These are phyloP conservation scores for Andrena praecox DNA, from an alignment of 2,888 invertebrate genomes.

Conservation along the genomic window DNA sequence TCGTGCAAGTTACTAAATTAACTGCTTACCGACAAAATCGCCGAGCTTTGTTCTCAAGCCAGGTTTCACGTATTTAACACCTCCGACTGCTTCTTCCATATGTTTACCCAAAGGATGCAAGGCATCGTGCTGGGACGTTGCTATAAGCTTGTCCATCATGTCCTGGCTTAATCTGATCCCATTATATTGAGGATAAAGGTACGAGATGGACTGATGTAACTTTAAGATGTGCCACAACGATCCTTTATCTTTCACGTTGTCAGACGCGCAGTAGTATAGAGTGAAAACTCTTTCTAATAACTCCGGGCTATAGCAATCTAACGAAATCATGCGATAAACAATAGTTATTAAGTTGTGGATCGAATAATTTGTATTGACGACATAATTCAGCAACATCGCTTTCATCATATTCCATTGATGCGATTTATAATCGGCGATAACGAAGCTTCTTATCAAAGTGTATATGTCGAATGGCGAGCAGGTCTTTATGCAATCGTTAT, in stretches of 20 bases:
- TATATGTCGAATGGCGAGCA: slow-evolving; percentile 84
- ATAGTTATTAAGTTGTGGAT: slow-evolving; percentile 81
- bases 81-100: slow-evolving; percentile 87
- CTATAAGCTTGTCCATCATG: background rate
- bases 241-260: background rate
- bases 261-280: slow-evolving; percentile 27
- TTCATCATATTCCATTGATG: slow-evolving; percentile 86
- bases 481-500: slow-evolving; percentile 84
- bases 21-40: slow-evolving; percentile 86
- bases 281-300: slow-evolving; percentile 86
- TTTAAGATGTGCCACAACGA: slow-evolving; percentile 77
- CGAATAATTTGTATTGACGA: background rate
- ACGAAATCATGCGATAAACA: slow-evolving; percentile 86
- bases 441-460: slow-evolving; percentile 86
- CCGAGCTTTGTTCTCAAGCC: slow-evolving; percentile 87
- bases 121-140: slow-evolving; percentile 79
- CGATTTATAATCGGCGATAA: slow-evolving; percentile 88
- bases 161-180: slow-evolving; percentile 64
- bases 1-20: slow-evolving; percentile 11
- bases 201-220: slow-evolving; percentile 86
- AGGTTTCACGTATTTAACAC: slow-evolving; percentile 86
- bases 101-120: slow-evolving; percentile 84
- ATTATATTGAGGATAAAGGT: slow-evolving; percentile 84
- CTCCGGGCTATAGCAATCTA: slow-evolving; percentile 87
- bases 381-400: slow-evolving; percentile 83